phyloP scores from a whole-genome alignment of 2,888 invertebrate species.

The Neocrepidodera transversa region DNA sequence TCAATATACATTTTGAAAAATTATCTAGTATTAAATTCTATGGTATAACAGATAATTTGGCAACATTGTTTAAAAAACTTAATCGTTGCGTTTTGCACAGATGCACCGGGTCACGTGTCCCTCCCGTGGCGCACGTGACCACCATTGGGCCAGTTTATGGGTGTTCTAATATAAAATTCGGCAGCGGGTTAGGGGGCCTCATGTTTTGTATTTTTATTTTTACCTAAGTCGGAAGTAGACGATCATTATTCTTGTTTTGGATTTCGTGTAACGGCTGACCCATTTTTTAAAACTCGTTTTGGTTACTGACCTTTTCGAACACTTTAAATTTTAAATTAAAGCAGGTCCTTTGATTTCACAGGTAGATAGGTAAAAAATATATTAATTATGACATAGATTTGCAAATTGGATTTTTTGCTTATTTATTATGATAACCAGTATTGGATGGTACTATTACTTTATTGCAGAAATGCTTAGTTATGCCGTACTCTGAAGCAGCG shows the following conservation, averaged over 20 bases:
- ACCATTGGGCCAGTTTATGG: constrained; percentile 31
- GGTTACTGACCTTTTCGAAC: not conserved
- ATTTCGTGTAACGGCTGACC: not conserved
- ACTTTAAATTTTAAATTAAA: no score
- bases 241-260: not conserved
- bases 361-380: no score
- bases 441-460: no score
- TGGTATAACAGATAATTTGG: not conserved
- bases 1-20: not conserved
- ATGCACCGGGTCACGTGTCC: constrained; percentile 51
- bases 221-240: constrained; percentile 9
- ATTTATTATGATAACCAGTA: no score
- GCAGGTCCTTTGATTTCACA: no score
- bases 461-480: no score
- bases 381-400: no score
- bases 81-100: constrained; percentile 15
- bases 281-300: constrained; percentile 1
- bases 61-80: constrained; percentile 6
- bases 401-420: no score
- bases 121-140: constrained; percentile 48
- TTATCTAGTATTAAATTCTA: no score
- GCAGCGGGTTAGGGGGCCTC: constrained; percentile 13
- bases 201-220: constrained; percentile 5
- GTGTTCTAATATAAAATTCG: constrained; percentile 17
- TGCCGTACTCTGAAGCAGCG: no score